Evolutionary conservation across 30 jellyfish, hydroid and myxozoan genomes (phyloP).

Genomic region (Aurelia sp.): DNA sequence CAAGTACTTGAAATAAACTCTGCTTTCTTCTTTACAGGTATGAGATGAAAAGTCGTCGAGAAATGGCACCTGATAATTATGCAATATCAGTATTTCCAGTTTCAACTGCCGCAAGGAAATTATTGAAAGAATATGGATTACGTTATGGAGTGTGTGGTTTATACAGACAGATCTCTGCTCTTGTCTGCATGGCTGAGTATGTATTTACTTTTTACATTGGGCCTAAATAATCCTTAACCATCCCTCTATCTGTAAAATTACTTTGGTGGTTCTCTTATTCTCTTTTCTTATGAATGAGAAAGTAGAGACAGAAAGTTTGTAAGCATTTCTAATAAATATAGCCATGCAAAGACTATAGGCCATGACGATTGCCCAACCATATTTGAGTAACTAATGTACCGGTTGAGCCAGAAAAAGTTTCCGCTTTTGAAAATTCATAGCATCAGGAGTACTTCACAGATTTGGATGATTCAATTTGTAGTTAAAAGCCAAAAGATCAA

Average conservation of each 20-base stretch:
- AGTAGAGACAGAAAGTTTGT: too few species aligned
- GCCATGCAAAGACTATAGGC: too few species aligned
- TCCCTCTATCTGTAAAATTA: not conserved
- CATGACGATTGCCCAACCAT: too few species aligned
- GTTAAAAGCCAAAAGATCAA: too few species aligned
- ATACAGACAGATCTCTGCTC: constrained; percentile 68
- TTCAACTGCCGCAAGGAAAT: constrained; percentile 78
- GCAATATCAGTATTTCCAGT: constrained; percentile 49
- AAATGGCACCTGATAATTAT: not conserved
- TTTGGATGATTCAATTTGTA: too few species aligned
- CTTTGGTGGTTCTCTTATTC: too few species aligned
- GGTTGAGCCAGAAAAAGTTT: too few species aligned
- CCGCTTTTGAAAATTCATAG: too few species aligned
- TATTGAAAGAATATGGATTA: constrained; percentile 82
- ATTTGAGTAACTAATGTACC: too few species aligned
- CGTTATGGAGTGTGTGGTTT: constrained; percentile 91
- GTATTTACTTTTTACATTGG: constrained; percentile 1
- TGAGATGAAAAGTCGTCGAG: constrained; percentile 42
- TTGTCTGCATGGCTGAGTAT: constrained; percentile 79
- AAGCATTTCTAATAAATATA: too few species aligned
- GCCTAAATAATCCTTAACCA: too few species aligned
- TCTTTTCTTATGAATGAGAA: not conserved
- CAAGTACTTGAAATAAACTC: not conserved
- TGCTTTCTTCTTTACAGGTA: constrained; percentile 1
- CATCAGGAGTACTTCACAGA: too few species aligned